Evolutionary conservation across 2,888 invertebrate species (phyloP).

Genomic region (Cantharis nigra): DNA sequence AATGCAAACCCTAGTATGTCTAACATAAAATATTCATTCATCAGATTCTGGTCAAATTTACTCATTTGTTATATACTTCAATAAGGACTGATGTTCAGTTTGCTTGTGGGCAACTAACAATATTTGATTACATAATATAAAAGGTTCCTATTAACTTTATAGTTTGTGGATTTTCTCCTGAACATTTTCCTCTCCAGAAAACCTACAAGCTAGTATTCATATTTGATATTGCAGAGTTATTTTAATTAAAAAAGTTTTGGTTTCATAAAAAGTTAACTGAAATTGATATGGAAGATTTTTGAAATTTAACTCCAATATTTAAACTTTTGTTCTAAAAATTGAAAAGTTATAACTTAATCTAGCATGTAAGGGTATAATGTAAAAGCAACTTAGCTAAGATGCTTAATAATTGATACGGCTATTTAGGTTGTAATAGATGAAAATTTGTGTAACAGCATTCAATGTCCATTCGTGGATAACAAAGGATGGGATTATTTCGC

Average conservation of each 20-base stretch:
- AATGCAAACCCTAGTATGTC: background rate
- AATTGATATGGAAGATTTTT: background rate
- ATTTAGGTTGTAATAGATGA: background rate
- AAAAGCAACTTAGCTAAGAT: background rate
- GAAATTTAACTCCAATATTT: background rate
- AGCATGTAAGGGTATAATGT: background rate
- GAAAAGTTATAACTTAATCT: background rate
- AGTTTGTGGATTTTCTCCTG: background rate
- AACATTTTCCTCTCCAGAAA: background rate
- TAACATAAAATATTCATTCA: background rate
- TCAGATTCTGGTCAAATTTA: background rate
- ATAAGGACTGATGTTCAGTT: background rate
- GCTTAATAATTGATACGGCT: background rate
- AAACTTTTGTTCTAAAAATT: background rate
- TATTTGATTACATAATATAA: background rate
- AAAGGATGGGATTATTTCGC: background rate
- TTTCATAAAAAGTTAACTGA: background rate
- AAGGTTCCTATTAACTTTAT: background rate
- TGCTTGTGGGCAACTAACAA: background rate
- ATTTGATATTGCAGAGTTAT: background rate
- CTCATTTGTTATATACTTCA: background rate
- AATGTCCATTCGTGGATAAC: background rate
- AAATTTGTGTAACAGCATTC: background rate
- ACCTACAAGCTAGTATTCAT: background rate
- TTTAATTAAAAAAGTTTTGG: background rate